Evolutionary conservation across 2,797 vertebrate species (phyloP).

Genomic region (Triplophysa bombifrons): DNA sequence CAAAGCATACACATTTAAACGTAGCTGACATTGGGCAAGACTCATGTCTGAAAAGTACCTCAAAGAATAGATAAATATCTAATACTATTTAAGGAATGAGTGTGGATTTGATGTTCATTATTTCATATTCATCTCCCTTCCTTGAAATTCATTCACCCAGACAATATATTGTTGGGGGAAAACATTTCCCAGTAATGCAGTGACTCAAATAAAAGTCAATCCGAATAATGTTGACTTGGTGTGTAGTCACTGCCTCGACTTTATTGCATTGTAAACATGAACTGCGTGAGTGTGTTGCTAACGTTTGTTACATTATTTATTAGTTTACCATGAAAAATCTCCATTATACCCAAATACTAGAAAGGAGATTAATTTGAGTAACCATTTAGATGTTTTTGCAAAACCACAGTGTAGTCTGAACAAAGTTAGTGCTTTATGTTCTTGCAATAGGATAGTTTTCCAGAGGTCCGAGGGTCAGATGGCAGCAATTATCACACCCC

Average conservation of each 20-base stretch:
- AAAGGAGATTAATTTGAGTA: not conserved
- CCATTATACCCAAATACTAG: too few relatives aligned
- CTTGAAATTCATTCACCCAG: too few relatives aligned
- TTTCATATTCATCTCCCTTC: too few relatives aligned
- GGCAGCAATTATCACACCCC: conserved; percentile 72
- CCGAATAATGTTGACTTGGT: not conserved
- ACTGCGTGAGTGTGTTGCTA: too few relatives aligned
- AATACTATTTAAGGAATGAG: too few relatives aligned
- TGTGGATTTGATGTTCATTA: too few relatives aligned
- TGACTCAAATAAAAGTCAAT: conserved; percentile 1
- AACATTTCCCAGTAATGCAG: too few relatives aligned
- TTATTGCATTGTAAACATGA: too few relatives aligned
- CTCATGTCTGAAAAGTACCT: too few relatives aligned
- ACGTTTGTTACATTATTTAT: not conserved
- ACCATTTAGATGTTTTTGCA: conserved; percentile 24
- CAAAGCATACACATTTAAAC: too few relatives aligned
- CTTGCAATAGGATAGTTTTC: conserved; percentile 65
- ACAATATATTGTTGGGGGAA: too few relatives aligned
- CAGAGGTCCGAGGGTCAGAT: conserved; percentile 62
- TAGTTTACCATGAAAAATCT: not conserved
- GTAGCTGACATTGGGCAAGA: not conserved
- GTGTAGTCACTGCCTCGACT: not conserved
- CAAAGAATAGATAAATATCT: too few relatives aligned
- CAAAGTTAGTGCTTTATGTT: conserved; percentile 65
- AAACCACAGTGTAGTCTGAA: not conserved